These are phyloP conservation scores for Temnothorax longispinosus DNA, from an alignment of 1,140 invertebrate genomes.

Conservation along the genomic window DNA sequence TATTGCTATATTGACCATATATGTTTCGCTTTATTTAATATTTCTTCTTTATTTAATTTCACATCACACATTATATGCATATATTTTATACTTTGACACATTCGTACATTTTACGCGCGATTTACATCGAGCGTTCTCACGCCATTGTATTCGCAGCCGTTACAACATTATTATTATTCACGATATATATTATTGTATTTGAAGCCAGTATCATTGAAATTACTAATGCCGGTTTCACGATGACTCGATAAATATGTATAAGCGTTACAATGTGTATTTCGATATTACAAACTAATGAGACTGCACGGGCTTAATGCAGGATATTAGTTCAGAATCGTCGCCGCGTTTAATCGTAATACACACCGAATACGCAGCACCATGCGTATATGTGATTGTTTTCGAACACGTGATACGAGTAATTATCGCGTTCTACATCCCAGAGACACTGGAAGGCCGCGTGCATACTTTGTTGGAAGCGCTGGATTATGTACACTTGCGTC, in stretches of 20 bases:
- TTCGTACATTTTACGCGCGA: slow-evolving; percentile 11
- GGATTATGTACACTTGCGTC: slow-evolving; percentile 71
- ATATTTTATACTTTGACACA: background rate
- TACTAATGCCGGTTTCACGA: slow-evolving; percentile 46
- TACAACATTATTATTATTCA: slow-evolving; percentile 22
- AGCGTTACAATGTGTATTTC: slow-evolving; percentile 42
- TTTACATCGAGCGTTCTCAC: background rate
- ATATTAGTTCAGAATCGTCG: slow-evolving; percentile 28
- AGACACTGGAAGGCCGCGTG: slow-evolving; percentile 69
- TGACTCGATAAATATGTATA: slow-evolving; percentile 49
- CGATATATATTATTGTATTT: background rate
- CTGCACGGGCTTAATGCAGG: background rate
- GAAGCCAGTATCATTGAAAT: slow-evolving; percentile 2
- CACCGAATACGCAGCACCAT: slow-evolving; percentile 68
- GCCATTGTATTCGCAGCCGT: background rate
- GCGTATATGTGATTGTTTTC: slow-evolving; percentile 74
- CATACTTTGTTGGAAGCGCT: slow-evolving; percentile 71
- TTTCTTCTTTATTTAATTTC: slow-evolving; percentile 1
- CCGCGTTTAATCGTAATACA: slow-evolving; percentile 71
- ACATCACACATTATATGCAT: background rate
- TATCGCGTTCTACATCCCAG: slow-evolving; percentile 74
- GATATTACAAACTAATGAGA: slow-evolving; percentile 51
- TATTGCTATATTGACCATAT: no score
- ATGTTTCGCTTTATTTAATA: slow-evolving; percentile 6
- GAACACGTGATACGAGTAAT: slow-evolving; percentile 77